These are phyloP conservation scores for Stichodactyla helianthus DNA, from an alignment of 64 coral and sea anemone species.

Conservation along the genomic window DNA sequence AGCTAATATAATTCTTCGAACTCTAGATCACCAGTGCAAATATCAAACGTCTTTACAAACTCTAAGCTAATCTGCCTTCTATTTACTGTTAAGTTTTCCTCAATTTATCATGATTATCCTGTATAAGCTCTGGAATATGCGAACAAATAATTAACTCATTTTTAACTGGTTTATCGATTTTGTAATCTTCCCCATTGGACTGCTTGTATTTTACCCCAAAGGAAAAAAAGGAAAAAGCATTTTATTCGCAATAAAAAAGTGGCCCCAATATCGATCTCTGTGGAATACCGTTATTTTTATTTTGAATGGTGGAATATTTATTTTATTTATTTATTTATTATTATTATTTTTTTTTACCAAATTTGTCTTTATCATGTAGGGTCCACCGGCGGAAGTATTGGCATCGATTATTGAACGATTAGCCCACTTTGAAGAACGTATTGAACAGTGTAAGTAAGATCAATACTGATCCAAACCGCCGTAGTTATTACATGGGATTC, in stretches of 20 bases:
- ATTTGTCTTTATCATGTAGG: background rate
- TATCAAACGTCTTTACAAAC: background rate
- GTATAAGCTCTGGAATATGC: background rate
- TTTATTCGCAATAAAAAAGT: background rate
- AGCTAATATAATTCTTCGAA: background rate
- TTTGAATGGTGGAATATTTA: background rate
- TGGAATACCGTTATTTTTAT: background rate
- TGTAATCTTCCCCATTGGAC: background rate
- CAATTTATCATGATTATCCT: constrained; percentile 9
- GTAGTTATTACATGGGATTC: background rate
- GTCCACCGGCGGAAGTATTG: constrained; percentile 15
- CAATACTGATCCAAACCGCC: background rate
- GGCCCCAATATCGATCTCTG: background rate
- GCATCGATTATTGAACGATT: constrained; percentile 18
- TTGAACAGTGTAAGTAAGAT: constrained; percentile 8
- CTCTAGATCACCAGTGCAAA: background rate
- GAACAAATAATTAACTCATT: background rate
- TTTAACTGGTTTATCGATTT: background rate
- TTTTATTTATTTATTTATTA: too few species aligned
- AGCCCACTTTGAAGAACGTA: background rate
- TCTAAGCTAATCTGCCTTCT: background rate
- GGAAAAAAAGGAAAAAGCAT: background rate
- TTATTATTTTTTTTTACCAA: too few species aligned
- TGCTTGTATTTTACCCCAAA: background rate
- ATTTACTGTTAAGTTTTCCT: constrained; percentile 13